Evolutionary conservation across 2,888 invertebrate species (phyloP).

Genomic region (Drosophila affinis): DNA sequence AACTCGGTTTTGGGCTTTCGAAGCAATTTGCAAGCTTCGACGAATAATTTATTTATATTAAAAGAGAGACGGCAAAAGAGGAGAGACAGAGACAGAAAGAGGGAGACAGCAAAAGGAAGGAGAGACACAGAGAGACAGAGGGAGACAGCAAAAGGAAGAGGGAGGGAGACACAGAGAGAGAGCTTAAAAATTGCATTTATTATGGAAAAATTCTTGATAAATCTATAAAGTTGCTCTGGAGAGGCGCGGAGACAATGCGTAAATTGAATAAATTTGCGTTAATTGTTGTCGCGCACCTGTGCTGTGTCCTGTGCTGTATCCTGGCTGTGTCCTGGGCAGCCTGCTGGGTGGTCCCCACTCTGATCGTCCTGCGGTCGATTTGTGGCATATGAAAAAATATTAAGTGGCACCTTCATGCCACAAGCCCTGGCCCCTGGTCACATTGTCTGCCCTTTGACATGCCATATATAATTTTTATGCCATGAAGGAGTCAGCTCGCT

Average conservation of each 20-base stretch:
- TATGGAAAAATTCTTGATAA: conserved; percentile 22
- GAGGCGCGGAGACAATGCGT: conserved; percentile 39
- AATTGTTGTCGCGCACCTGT: conserved; percentile 75
- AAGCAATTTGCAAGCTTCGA: conserved; percentile 39
- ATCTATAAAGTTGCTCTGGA: conserved; percentile 24
- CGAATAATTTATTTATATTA: conserved; percentile 45
- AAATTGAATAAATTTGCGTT: conserved; percentile 78
- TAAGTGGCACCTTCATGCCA: conserved; percentile 65
- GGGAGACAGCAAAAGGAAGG: background rate
- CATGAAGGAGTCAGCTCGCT: conserved; percentile 45
- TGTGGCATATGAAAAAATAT: conserved; percentile 77
- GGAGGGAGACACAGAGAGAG: background rate
- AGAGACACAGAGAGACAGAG: no score
- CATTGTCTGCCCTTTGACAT: conserved; percentile 76
- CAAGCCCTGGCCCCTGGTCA: conserved; percentile 33
- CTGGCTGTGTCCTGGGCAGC: background rate
- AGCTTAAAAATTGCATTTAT: conserved; percentile 35
- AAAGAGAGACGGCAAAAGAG: background rate
- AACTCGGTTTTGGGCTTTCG: conserved; percentile 31
- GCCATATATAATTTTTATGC: conserved; percentile 76
- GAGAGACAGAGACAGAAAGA: background rate
- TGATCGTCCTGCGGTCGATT: conserved; percentile 79
- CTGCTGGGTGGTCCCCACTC: conserved; percentile 42
- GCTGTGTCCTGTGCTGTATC: conserved; percentile 25
- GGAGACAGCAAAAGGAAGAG: no score